Conservation (phyloP, 2,888 invertebrate genomes). For the Ichneumon xanthorius region DNA sequence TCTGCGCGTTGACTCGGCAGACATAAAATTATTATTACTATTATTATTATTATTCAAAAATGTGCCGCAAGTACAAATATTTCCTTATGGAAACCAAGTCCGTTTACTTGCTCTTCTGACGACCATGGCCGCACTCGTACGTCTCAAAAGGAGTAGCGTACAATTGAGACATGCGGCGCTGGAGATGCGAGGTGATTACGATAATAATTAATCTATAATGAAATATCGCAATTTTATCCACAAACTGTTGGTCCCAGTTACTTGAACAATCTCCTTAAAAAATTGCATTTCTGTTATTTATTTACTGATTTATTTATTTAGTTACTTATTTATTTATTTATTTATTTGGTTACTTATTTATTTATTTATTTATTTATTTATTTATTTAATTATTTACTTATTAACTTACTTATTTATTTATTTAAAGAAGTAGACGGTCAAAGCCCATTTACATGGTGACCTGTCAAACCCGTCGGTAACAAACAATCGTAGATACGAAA, state of each 20-base stretch:
- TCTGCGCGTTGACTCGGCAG: background rate
- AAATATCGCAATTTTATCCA: background rate
- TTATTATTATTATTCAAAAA: constrained; percentile 56
- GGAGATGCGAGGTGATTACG: constrained; percentile 85
- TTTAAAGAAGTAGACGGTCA: too few species aligned
- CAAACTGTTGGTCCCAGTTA: background rate
- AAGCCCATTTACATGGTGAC: background rate
- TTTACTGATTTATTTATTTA: background rate
- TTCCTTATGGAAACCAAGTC: constrained; percentile 64
- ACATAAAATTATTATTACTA: constrained; percentile 29
- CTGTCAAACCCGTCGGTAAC: too few species aligned
- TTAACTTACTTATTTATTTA: background rate
- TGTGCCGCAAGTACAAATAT: constrained; percentile 68
- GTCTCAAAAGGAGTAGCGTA: constrained; percentile 86
- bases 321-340: too few species aligned
- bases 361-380: too few species aligned
- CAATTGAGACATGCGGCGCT: constrained; percentile 87
- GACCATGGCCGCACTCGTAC: constrained; percentile 82
- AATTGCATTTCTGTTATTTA: background rate
- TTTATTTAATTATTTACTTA: background rate
- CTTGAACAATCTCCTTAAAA: background rate
- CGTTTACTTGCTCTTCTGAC: constrained; percentile 61
- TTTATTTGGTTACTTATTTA: too few species aligned
- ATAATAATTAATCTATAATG: background rate
- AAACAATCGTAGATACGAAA: too few species aligned